Percentiles rank a stretch among this genome's conserved stretches.
Evolutionary conservation across 2,113 vertebrate species (phyloP).

Genomic region (Dryoscopus gambensis): DNA sequence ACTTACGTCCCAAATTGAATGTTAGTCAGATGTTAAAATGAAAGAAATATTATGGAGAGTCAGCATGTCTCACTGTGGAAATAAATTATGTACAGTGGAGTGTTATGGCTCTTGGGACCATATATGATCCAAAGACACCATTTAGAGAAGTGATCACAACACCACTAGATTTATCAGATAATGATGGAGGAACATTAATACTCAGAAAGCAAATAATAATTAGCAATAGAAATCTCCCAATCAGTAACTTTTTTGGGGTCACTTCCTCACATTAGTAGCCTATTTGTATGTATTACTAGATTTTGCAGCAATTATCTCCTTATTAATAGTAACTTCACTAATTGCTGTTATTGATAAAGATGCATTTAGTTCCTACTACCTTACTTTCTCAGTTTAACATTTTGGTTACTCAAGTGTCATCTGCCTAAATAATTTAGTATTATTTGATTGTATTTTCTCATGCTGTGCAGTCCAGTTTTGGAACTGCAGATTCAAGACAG

Average conservation of each 20-base stretch:
- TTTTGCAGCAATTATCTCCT: conserved; percentile 30
- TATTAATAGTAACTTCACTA: conserved; percentile 49
- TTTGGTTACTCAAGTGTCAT: background rate
- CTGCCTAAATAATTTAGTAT: background rate
- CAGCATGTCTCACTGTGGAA: background rate
- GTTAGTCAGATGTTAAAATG: conserved; percentile 34
- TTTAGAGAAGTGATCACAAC: conserved; percentile 33
- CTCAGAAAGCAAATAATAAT: conserved; percentile 34
- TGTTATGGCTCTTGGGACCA: conserved; percentile 27
- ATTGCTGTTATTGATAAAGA: conserved; percentile 37
- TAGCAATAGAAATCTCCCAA: conserved; percentile 33
- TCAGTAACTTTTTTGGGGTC: conserved; percentile 29
- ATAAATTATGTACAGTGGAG: background rate
- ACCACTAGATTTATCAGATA: conserved; percentile 5
- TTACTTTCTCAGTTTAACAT: background rate
- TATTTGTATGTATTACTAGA: conserved; percentile 49
- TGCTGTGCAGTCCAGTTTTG: background rate
- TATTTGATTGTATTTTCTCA: background rate
- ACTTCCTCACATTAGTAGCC: conserved; percentile 36
- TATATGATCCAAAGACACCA: background rate
- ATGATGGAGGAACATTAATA: background rate
- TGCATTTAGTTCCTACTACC: background rate
- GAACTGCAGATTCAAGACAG: background rate
- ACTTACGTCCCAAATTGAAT: background rate
- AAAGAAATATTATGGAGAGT: conserved; percentile 31